Evolutionary conservation across 2,888 invertebrate species (phyloP).

Genomic region (Endotricha flammealis): DNA sequence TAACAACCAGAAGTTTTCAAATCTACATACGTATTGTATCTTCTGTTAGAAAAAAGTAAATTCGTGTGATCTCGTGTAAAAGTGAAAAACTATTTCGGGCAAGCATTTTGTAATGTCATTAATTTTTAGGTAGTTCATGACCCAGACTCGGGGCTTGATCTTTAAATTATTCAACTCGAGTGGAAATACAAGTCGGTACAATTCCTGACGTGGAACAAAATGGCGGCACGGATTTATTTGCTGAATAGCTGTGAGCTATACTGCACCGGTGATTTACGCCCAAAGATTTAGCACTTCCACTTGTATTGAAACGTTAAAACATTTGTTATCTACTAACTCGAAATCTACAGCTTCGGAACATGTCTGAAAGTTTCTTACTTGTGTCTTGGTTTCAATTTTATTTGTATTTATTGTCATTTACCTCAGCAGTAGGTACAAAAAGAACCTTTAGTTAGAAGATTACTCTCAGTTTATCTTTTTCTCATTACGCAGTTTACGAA

Average conservation of each 20-base stretch:
- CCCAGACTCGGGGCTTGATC: slow-evolving; percentile 2
- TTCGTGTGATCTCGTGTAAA: too few relatives aligned
- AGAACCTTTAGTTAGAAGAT: too few relatives aligned
- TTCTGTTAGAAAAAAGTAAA: too few relatives aligned
- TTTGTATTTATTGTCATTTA: too few relatives aligned
- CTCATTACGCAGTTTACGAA: too few relatives aligned
- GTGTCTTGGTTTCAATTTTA: too few relatives aligned
- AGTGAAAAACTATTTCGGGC: too few relatives aligned
- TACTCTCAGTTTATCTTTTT: too few relatives aligned
- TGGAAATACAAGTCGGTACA: slow-evolving; percentile 21
- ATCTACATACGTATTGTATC: too few relatives aligned
- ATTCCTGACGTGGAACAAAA: slow-evolving; percentile 41
- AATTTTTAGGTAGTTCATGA: slow-evolving; percentile 4
- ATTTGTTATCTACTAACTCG: slow-evolving; percentile 51
- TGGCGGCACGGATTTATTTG: slow-evolving; percentile 48
- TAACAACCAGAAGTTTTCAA: too few relatives aligned
- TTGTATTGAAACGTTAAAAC: slow-evolving; percentile 62
- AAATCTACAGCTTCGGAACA: slow-evolving; percentile 40
- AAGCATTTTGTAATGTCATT: neutral
- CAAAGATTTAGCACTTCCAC: slow-evolving; percentile 60
- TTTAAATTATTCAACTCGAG: slow-evolving; percentile 38
- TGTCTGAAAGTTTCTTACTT: slow-evolving; percentile 37
- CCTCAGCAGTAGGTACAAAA: too few relatives aligned
- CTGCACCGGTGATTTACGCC: slow-evolving; percentile 53
- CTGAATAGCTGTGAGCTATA: slow-evolving; percentile 41